phyloP scores from a whole-genome alignment of 2,797 vertebrate species.

The Pogoniulus pusillus region DNA sequence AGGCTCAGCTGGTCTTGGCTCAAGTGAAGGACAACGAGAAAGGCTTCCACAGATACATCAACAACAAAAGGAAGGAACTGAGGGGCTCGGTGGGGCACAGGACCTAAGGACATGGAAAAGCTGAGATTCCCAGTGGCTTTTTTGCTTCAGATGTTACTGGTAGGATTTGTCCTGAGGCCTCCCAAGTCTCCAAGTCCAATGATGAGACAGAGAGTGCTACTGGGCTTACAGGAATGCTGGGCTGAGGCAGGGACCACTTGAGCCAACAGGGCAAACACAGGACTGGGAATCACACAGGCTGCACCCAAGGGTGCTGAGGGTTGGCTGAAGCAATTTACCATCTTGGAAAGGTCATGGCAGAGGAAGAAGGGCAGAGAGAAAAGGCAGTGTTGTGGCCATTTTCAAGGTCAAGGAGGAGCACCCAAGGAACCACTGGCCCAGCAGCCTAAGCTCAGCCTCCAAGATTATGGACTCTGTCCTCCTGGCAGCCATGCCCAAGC shows the following conservation, averaged over 20 bases:
- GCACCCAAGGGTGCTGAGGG: background rate
- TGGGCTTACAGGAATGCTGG: background rate
- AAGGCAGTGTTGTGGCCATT: background rate
- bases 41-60: background rate
- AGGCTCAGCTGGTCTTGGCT: background rate
- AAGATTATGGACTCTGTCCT: background rate
- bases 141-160: background rate
- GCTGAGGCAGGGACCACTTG: background rate
- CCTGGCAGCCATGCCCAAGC: background rate
- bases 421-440: background rate
- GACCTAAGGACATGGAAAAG: background rate
- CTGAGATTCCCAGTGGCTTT: background rate
- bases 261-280: background rate
- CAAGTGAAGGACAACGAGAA: background rate
- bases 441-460: background rate
- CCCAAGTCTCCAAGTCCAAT: background rate
- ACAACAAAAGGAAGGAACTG: background rate
- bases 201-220: background rate
- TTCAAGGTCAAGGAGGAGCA: background rate
- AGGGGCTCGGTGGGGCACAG: background rate
- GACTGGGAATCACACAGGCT: background rate
- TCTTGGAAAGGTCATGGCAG: background rate
- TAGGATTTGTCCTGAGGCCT: background rate
- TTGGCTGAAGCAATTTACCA: background rate
- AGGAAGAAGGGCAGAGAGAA: background rate